Conservation (phyloP, 2,888 invertebrate species). For the Shargacucullia verbasci region DNA sequence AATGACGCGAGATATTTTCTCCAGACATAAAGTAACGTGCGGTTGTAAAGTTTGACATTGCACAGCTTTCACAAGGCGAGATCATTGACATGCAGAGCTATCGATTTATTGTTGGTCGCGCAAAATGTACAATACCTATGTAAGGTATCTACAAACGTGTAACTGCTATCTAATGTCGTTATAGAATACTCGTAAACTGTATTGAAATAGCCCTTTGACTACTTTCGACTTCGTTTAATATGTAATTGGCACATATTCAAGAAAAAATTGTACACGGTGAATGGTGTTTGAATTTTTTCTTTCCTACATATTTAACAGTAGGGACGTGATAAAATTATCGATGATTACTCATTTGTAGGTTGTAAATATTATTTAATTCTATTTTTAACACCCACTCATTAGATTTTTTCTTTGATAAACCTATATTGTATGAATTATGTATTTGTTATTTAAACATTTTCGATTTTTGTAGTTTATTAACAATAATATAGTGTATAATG, state of each 20-base stretch:
- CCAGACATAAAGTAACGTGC: conserved; percentile 11
- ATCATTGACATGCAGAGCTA: conserved; percentile 64
- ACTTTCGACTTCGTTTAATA: conserved; percentile 6
- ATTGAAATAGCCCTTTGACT: conserved; percentile 14
- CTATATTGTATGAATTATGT: conserved; percentile 10
- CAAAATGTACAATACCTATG: conserved; percentile 46
- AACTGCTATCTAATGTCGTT: conserved; percentile 2
- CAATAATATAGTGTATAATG: conserved; percentile 23
- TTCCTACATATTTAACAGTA: neutral
- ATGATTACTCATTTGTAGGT: conserved; percentile 8
- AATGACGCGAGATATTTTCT: conserved; percentile 9
- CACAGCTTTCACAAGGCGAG: conserved; percentile 52
- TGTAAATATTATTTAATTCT: conserved; percentile 20
- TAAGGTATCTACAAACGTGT: too few species aligned
- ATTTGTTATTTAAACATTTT: conserved; percentile 29
- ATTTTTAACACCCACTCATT: conserved; percentile 16
- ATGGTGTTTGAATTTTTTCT: conserved; percentile 3
- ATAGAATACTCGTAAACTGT: conserved; percentile 7
- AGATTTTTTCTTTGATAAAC: conserved; percentile 8
- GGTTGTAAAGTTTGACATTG: conserved; percentile 56
- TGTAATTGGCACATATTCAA: conserved; percentile 7
- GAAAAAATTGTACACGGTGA: neutral
- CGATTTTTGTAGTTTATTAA: conserved; percentile 40
- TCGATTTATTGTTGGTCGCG: conserved; percentile 63
- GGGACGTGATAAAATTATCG: conserved; percentile 17